Conservation (phyloP, 2,113 vertebrate species). For the Rhizomys pruinosus region DNA sequence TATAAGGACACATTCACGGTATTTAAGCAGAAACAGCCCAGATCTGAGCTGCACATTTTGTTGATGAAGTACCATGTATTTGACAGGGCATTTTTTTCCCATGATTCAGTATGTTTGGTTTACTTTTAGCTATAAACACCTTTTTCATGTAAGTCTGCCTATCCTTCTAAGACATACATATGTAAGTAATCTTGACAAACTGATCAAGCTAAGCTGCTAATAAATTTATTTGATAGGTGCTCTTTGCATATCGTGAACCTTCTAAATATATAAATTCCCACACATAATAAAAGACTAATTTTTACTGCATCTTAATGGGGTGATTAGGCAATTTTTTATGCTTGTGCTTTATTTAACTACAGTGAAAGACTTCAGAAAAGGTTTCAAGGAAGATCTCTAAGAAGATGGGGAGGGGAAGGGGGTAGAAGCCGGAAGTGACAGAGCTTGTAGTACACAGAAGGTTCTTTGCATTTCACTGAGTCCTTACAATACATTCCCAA, state of each 20-base stretch:
- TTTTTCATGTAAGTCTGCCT: constrained; percentile 75
- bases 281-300: constrained; percentile 76
- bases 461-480: constrained; percentile 78
- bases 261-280: constrained; percentile 80
- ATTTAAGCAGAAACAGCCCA: constrained; percentile 69
- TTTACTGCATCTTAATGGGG: constrained; percentile 79
- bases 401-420: constrained; percentile 39
- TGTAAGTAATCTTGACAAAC: constrained; percentile 74
- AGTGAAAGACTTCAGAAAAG: constrained; percentile 66
- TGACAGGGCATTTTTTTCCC: constrained; percentile 72
- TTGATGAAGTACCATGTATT: constrained; percentile 67
- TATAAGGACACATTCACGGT: neutral
- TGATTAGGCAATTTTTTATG: constrained; percentile 69
- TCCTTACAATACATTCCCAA: constrained; percentile 77
- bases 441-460: constrained; percentile 52
- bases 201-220: constrained; percentile 65
- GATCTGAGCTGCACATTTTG: constrained; percentile 64
- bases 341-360: constrained; percentile 75
- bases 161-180: constrained; percentile 72
- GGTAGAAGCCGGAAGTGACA: neutral
- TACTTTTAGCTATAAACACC: constrained; percentile 81
- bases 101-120: constrained; percentile 83
- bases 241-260: constrained; percentile 54
- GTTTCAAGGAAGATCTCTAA: constrained; percentile 64
- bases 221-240: constrained; percentile 62